A percentile compares a stretch with the other conserved stretches of the same genome.
Conservation (phyloP, 2,888 invertebrate genomes). For the Panorpa germanica region DNA sequence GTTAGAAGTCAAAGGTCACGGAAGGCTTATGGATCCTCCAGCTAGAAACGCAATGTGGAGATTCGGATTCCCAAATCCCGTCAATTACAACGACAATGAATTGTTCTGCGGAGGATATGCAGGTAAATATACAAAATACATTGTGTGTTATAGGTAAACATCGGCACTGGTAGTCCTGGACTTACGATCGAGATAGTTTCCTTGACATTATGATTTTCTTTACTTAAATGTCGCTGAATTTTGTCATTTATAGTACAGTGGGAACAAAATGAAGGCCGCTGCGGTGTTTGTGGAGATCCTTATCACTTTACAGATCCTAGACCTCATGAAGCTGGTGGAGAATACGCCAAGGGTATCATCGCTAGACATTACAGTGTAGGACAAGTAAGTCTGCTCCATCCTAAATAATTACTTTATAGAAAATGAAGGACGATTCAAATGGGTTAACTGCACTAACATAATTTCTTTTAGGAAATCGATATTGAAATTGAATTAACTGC, state of each 20-base stretch:
- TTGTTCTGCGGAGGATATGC: slow-evolving; percentile 83
- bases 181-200: slow-evolving; percentile 1
- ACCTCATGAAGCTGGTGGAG: slow-evolving; percentile 79
- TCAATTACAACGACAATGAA: slow-evolving; percentile 89
- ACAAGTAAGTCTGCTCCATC: slow-evolving; percentile 32
- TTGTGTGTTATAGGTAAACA: neutral
- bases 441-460: neutral
- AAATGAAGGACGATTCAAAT: neutral
- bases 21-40: slow-evolving; percentile 81
- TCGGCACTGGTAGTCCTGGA: neutral
- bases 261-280: slow-evolving; percentile 69
- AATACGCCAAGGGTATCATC: slow-evolving; percentile 71
- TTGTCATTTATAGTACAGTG: slow-evolving; percentile 47
- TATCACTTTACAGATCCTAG: slow-evolving; percentile 44
- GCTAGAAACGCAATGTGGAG: slow-evolving; percentile 91
- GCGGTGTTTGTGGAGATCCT: slow-evolving; percentile 83
- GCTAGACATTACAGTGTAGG: slow-evolving; percentile 65
- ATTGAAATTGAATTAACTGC: slow-evolving; percentile 77
- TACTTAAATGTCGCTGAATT: slow-evolving; percentile 9
- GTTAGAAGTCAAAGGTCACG: slow-evolving; percentile 59
- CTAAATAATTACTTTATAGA: slow-evolving; percentile 1
- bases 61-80: slow-evolving; percentile 83
- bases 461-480: slow-evolving; percentile 45
- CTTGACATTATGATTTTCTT: slow-evolving; percentile 7
- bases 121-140: slow-evolving; percentile 29